These are phyloP conservation scores for Rhadina sibilatrix DNA, from an alignment of 2,113 vertebrate genomes.

Conservation along the genomic window DNA sequence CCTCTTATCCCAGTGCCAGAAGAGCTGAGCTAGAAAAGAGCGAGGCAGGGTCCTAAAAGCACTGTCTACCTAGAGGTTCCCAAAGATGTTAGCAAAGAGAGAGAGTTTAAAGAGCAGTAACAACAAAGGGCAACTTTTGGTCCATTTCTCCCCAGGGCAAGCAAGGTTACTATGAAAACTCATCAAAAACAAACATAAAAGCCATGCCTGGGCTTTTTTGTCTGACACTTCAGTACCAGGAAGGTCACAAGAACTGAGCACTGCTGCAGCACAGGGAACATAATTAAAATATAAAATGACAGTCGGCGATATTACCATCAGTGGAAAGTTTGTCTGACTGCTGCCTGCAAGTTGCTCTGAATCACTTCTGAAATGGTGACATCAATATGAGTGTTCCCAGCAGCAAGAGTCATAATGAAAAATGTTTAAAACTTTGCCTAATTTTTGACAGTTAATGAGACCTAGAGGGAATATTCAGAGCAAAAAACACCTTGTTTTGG, in stretches of 20 bases:
- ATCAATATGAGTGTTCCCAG: slow-evolving; percentile 4
- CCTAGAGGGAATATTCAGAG: slow-evolving; percentile 28
- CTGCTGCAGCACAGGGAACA: not conserved
- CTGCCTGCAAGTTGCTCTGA: not conserved
- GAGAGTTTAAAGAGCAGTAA: not conserved
- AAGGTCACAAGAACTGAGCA: not conserved
- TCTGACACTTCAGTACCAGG: not conserved
- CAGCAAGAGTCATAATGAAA: not conserved
- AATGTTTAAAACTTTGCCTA: not conserved
- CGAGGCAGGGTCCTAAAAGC: not conserved
- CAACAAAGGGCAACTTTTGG: not conserved
- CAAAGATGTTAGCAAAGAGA: not conserved
- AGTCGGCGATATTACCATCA: not conserved
- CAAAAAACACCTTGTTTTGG: slow-evolving; percentile 12
- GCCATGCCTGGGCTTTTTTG: not conserved
- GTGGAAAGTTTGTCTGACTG: not conserved
- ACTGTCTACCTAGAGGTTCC: not conserved
- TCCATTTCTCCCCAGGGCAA: not conserved
- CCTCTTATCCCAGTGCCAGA: not conserved
- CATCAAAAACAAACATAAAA: not conserved
- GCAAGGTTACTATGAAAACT: not conserved
- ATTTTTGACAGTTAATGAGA: slow-evolving; percentile 55
- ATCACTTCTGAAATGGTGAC: slow-evolving; percentile 17
- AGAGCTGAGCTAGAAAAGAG: not conserved
- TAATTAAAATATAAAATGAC: slow-evolving; percentile 19